A percentile compares a stretch with the other conserved stretches of the same genome.
phyloP scores from a whole-genome alignment of 2,113 vertebrate genomes.

The Notothenia coriiceps region DNA sequence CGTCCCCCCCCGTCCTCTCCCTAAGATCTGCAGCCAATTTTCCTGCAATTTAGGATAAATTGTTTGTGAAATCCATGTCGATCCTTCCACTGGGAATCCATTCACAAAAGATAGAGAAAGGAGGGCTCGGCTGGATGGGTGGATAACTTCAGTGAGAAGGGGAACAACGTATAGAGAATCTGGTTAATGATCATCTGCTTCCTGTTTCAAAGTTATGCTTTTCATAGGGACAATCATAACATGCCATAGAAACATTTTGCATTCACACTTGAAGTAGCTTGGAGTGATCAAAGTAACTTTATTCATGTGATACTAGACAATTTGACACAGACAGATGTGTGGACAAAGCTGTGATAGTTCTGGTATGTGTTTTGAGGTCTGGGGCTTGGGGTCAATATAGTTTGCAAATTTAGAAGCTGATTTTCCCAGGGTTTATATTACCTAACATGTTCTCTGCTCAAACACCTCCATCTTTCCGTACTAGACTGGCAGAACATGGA shows the following conservation, averaged over 20 bases:
- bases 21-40: conserved; percentile 86
- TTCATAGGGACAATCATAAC: conserved; percentile 70
- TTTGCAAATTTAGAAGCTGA: conserved; percentile 31
- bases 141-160: conserved; percentile 39
- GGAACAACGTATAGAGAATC: conserved; percentile 63
- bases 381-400: conserved; percentile 50
- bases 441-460: conserved; percentile 26
- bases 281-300: conserved; percentile 70
- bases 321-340: conserved; percentile 71
- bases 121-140: conserved; percentile 31
- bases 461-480: conserved; percentile 24
- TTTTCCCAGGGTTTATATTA: conserved; percentile 51
- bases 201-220: conserved; percentile 69
- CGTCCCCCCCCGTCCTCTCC: conserved; percentile 33
- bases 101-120: conserved; percentile 58
- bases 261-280: conserved; percentile 67
- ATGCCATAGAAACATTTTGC: conserved; percentile 44
- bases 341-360: conserved; percentile 40
- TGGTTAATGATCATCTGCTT: conserved; percentile 76
- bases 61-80: conserved; percentile 87
- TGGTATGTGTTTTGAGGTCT: conserved; percentile 55
- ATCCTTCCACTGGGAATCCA: conserved; percentile 77
- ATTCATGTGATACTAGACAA: conserved; percentile 39
- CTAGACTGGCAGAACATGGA: conserved; percentile 37
- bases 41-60: conserved; percentile 87